Conservation (phyloP, 2,113 vertebrate genomes). For the Eubucco bourcierii region DNA sequence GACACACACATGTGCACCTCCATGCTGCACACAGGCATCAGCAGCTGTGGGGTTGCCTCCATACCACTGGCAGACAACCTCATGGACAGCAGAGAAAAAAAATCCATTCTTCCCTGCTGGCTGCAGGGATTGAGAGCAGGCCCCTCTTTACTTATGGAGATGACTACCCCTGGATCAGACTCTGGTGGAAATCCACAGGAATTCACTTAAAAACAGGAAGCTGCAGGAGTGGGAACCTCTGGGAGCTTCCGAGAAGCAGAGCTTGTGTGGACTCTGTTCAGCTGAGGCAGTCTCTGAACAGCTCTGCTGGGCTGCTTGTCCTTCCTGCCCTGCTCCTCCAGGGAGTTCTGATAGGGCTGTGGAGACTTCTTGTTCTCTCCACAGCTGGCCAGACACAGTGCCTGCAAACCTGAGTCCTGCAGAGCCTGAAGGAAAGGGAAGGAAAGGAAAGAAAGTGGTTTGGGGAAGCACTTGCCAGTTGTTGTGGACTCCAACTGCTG, state of each 20-base stretch:
- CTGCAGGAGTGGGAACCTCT: not conserved
- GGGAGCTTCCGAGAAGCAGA: conserved; percentile 19
- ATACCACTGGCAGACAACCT: not conserved
- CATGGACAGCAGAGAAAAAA: not conserved
- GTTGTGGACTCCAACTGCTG: conserved; percentile 9
- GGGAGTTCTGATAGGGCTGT: not conserved
- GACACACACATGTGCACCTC: rapidly evolving
- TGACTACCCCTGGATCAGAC: not conserved
- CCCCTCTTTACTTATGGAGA: not conserved
- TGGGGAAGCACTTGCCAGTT: not conserved
- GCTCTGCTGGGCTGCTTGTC: conserved; percentile 1
- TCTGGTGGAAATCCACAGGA: not conserved
- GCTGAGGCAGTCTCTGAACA: not conserved
- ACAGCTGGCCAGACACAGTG: not conserved
- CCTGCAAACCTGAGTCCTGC: conserved; percentile 2
- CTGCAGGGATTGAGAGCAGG: not conserved
- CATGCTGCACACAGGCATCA: not conserved
- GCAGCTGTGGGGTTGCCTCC: not conserved
- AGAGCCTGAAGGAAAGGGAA: not conserved
- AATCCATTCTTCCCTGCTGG: rapidly evolving
- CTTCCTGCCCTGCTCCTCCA: conserved; percentile 18
- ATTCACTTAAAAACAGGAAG: conserved; percentile 29
- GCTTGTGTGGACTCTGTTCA: not conserved
- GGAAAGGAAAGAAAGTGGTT: not conserved
- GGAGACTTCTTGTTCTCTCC: not conserved